These are phyloP conservation scores for Athrips mouffetella DNA, from an alignment of 2,888 invertebrate species.

Conservation along the genomic window DNA sequence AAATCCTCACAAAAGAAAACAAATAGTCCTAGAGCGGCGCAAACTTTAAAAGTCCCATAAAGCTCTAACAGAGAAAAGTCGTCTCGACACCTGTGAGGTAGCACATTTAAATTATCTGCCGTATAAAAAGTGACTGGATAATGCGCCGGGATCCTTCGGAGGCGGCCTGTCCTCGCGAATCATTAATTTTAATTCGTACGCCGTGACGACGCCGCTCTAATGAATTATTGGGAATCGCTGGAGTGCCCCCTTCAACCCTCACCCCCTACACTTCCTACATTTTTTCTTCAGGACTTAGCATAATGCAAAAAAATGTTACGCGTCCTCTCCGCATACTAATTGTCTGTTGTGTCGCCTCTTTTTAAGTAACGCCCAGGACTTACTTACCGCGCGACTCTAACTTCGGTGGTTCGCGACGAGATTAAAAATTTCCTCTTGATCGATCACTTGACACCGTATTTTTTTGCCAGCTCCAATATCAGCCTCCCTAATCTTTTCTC, in stretches of 20 bases:
- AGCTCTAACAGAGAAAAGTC: constrained; percentile 54
- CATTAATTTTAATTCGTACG: constrained; percentile 78
- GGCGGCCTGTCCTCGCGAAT: constrained; percentile 64
- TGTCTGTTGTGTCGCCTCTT: constrained; percentile 68
- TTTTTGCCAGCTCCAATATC: constrained; percentile 56
- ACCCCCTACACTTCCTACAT: constrained; percentile 56
- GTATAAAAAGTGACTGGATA: constrained; percentile 70
- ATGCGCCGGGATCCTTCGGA: constrained; percentile 61
- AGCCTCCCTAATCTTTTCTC: constrained; percentile 45
- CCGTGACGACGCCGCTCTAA: constrained; percentile 71
- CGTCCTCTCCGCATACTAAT: constrained; percentile 73
- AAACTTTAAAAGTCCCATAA: constrained; percentile 38
- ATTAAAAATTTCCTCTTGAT: constrained; percentile 72
- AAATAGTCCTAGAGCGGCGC: constrained; percentile 17
- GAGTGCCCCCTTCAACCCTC: constrained; percentile 50
- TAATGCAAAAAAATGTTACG: constrained; percentile 76
- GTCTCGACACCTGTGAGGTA: constrained; percentile 58
- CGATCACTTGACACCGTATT: constrained; percentile 61
- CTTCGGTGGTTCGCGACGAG: constrained; percentile 58
- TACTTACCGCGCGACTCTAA: constrained; percentile 58
- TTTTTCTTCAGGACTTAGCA: constrained; percentile 73
- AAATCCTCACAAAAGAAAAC: constrained; percentile 18
- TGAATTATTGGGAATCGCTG: constrained; percentile 76
- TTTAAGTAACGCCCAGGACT: constrained; percentile 58
- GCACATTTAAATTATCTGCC: constrained; percentile 61